Conservation (phyloP, 2,888 invertebrate species). For the Synanthedon andrenaeformis region DNA sequence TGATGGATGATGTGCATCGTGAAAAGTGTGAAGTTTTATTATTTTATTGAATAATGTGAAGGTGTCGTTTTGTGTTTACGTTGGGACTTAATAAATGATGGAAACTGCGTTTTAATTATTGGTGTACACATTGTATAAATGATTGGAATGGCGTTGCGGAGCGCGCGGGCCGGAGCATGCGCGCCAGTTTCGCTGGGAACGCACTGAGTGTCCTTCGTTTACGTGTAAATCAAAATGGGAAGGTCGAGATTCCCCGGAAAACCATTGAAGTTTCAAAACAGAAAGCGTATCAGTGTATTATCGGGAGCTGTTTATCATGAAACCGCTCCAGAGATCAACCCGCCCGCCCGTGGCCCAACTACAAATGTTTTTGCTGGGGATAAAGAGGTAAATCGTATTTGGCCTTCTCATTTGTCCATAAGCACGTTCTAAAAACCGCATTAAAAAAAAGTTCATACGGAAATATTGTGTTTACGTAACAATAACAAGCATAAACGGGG, state of each 20-base stretch:
- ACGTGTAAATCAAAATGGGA: slow-evolving; percentile 76
- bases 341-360: slow-evolving; percentile 55
- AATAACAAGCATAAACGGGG: slow-evolving; percentile 33
- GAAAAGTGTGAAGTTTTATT: slow-evolving; percentile 58
- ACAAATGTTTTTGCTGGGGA: slow-evolving; percentile 61
- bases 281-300: slow-evolving; percentile 86
- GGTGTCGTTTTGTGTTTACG: slow-evolving; percentile 52
- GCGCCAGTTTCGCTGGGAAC: slow-evolving; percentile 66
- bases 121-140: slow-evolving; percentile 62
- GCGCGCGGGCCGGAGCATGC: slow-evolving; percentile 70
- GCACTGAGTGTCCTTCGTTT: slow-evolving; percentile 70
- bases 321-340: slow-evolving; percentile 53
- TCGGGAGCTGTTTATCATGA: slow-evolving; percentile 71
- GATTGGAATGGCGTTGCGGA: slow-evolving; percentile 69
- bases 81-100: slow-evolving; percentile 46
- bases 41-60: slow-evolving; percentile 59
- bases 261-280: slow-evolving; percentile 87
- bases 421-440: slow-evolving; percentile 12
- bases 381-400: slow-evolving; percentile 53
- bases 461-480: slow-evolving; percentile 65
- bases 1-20: slow-evolving; percentile 62
- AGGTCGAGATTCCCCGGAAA: slow-evolving; percentile 89
- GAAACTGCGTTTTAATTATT: slow-evolving; percentile 66
- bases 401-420: slow-evolving; percentile 1
- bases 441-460: slow-evolving; percentile 25